phyloP scores from a whole-genome alignment of 2,797 vertebrate genomes.

The Masticophis lateralis region DNA sequence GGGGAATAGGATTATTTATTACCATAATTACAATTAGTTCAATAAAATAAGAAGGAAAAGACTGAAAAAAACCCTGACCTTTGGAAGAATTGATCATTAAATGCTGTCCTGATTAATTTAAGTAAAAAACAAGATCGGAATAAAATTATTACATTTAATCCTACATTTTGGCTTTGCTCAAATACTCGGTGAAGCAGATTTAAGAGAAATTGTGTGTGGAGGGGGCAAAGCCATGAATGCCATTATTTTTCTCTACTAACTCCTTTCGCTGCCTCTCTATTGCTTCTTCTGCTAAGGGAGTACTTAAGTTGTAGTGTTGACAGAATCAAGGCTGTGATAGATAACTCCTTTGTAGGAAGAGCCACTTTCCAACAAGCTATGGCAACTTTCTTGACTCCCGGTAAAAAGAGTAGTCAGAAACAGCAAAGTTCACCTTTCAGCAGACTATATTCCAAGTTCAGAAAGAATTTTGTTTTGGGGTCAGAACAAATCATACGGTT shows the following conservation, averaged over 20 bases:
- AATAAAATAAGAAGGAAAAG: not conserved
- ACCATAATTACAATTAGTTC: not conserved
- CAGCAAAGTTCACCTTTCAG: not conserved
- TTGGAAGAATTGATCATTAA: not conserved
- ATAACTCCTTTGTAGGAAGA: not conserved
- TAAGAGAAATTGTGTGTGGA: not conserved
- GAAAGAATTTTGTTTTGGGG: not conserved
- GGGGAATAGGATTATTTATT: not conserved
- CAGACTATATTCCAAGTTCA: not conserved
- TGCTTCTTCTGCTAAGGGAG: not conserved
- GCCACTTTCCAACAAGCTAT: not conserved
- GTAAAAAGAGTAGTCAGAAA: not conserved
- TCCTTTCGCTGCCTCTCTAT: not conserved
- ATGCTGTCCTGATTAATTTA: not conserved
- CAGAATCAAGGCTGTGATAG: not conserved
- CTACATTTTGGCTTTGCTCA: not conserved
- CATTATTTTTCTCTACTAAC: not conserved
- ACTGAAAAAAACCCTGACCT: not conserved
- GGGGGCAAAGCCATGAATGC: not conserved
- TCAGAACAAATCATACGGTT: not conserved
- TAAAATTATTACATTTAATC: not conserved
- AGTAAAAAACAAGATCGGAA: not conserved
- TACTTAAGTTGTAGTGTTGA: not conserved
- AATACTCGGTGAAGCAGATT: not conserved
- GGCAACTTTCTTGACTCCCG: not conserved